Percentiles rank a stretch among this genome's conserved stretches.
These are phyloP conservation scores for Rotaria sp. DNA, from an alignment of 2,888 invertebrate genomes.

Conservation along the genomic window DNA sequence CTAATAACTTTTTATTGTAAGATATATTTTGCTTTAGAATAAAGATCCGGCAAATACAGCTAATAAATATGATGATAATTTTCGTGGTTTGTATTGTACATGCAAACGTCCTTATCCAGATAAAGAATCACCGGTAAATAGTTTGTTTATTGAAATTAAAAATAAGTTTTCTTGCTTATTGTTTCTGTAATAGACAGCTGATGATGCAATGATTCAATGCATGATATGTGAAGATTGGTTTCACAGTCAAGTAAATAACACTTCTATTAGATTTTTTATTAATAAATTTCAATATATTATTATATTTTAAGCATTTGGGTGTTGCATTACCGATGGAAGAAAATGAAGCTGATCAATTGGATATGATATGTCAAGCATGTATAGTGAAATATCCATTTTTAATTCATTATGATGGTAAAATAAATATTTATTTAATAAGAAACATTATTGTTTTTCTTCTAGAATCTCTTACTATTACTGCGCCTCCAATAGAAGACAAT, in stretches of 20 bases:
- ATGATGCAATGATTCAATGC: conserved; percentile 93
- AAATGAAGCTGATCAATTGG: conserved; percentile 34
- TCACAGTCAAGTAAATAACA: conserved; percentile 58
- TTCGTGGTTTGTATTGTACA: conserved; percentile 78
- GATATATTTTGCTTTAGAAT: conserved; percentile 43
- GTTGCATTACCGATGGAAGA: neutral
- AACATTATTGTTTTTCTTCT: neutral
- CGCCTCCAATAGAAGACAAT: neutral
- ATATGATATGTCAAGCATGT: conserved; percentile 36
- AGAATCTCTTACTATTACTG: neutral
- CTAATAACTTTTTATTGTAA: no score
- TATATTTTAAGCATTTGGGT: conserved; percentile 30
- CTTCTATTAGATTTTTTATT: neutral
- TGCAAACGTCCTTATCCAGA: conserved; percentile 91
- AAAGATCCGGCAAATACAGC: conserved; percentile 66
- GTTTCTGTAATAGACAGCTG: conserved; percentile 52
- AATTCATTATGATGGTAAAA: conserved; percentile 29
- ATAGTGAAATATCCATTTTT: conserved; percentile 29
- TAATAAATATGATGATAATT: conserved; percentile 79
- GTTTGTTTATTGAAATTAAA: no score
- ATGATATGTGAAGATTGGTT: conserved; percentile 95
- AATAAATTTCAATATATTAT: no score
- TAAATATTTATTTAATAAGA: neutral
- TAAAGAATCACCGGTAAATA: conserved; percentile 64
- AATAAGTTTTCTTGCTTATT: neutral